Percentiles rank a stretch among this genome's conserved stretches.
Conservation (phyloP, 2,888 invertebrate species). For the Mythimna impura region DNA sequence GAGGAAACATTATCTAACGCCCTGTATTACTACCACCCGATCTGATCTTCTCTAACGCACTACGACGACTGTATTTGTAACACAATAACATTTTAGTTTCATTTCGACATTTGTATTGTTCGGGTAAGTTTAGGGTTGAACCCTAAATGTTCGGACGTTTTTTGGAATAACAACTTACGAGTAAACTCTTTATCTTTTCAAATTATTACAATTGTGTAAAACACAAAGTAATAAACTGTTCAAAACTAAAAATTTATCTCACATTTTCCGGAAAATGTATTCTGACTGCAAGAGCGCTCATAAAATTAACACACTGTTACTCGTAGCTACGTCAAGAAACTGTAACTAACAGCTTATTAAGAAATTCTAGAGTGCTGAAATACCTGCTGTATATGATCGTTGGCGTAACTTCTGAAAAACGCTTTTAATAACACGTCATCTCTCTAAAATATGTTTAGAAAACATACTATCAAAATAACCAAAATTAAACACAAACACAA, state of each 20-base stretch:
- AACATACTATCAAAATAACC: neutral
- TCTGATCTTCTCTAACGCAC: constrained; percentile 77
- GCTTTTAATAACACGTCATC: neutral
- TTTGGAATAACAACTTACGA: constrained; percentile 28
- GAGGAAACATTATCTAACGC: constrained; percentile 81
- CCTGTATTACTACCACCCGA: constrained; percentile 77
- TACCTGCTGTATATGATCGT: neutral
- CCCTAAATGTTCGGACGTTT: constrained; percentile 32
- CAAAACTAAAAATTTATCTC: constrained; percentile 5
- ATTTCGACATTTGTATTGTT: constrained; percentile 65
- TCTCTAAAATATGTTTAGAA: neutral
- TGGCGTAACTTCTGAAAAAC: neutral
- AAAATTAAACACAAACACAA: no score
- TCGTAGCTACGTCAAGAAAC: neutral
- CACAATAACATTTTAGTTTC: constrained; percentile 77
- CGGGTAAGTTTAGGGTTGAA: constrained; percentile 35
- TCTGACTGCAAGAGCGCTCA: neutral
- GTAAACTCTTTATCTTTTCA: constrained; percentile 17
- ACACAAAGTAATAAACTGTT: neutral
- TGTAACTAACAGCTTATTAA: neutral
- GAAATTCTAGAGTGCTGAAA: neutral
- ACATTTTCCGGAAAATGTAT: neutral
- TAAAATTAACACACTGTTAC: constrained; percentile 16
- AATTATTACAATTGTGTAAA: constrained; percentile 8
- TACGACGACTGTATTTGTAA: constrained; percentile 75